Evolutionary conservation across 1,140 invertebrate species (phyloP), one percentile per base, ranked within the genome.

Genomic region (Trypoxylus dichotomus): DNA sequence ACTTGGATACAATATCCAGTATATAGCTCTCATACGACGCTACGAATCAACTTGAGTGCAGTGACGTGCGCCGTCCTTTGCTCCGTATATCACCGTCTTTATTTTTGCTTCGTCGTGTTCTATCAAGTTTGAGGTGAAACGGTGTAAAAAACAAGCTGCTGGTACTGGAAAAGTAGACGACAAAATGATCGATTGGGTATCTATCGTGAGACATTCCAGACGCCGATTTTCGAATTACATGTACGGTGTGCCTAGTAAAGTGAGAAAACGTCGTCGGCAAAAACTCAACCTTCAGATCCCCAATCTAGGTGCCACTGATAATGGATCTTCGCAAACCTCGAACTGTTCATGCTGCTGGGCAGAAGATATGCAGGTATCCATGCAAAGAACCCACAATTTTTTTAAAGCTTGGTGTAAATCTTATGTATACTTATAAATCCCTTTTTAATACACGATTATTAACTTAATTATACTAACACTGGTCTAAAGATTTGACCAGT

Each of bases 111-210:
- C 21, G 29, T 41, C 41, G 72, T 19, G 37, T 74, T 21, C 24
- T 71, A 13, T 21, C 13, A 21, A n/a, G 7, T 21, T 58, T 13
- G 47, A 58, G 3, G 15, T 37, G 32, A 58, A n/a, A 58, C 47
- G 47, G 47, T 2, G 15, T 58, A 58, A 58, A n/a, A n/a, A 58
- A 58, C 47, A 11, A 58, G 0, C 47, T 21, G 6, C 47, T 21
- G 5, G 21, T 54, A 54, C 47, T 19, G 21, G 19, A 68, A 27
- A n/a, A n/a, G n/a, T 24, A 10, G 24, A 15, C 19, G 2, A n/a
- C 7, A 79, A 73, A 74, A 94, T 94, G 93, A 94, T 94, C 81
- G 93, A 94, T 87, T 94, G 93, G 93, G 92, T 94, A 78, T 93
- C 92, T 78, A 93, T 94, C 77, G 92, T 93, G 37, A 89, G 92